Evolutionary conservation across 2,113 vertebrate species (phyloP), one percentile per base, ranked within the genome.

Genomic region (Scartelaos histophorus): DNA sequence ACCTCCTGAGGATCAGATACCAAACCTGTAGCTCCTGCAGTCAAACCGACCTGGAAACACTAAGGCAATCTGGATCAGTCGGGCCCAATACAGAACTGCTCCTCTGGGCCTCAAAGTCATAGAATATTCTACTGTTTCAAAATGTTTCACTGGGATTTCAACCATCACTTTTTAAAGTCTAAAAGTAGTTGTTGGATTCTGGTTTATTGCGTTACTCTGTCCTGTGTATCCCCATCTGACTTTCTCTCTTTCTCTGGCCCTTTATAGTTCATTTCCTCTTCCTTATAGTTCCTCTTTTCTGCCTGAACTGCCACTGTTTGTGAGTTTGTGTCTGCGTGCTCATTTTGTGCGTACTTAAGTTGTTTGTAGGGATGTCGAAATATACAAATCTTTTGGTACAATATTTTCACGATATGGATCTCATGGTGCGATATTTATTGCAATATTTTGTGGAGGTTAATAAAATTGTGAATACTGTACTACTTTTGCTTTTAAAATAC

Each of bases 1-100:
- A 70, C 10, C 12, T 13, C 66, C 47, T n/a, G 17, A 0, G 17
- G 70, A 78, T 75, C 69, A 24, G 71, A 24, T 60, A n/a, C 7
- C 38, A 43, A 65, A 65, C 34, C 62, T 65, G 29, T 45, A 5
- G 11, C 16, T 66, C n/a, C 62, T n/a, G 5, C 11, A 38, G 46
- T 71, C 49, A 17, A 35, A 62, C 67, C 82, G 85, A 89, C 79
- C 85, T 87, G 74, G 79, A 87, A 84, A 74, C 70, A 74, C 57
- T 70, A 70, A 82, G 71, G 46, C 71, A 75, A 82, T 84, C 64
- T 77, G 38, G 77, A 79, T 74, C 84, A 81, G 13, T 62, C 75
- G 69, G 67, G 43, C 58, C 68, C 72, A 76, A 73, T 78, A 66
- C 67, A 13, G 11, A 7, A 24, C 1, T 2, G 35, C 12, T 24